These are phyloP conservation scores for Mustela lutreola DNA, from an alignment of 2,113 vertebrate genomes.

Conservation along the genomic window DNA sequence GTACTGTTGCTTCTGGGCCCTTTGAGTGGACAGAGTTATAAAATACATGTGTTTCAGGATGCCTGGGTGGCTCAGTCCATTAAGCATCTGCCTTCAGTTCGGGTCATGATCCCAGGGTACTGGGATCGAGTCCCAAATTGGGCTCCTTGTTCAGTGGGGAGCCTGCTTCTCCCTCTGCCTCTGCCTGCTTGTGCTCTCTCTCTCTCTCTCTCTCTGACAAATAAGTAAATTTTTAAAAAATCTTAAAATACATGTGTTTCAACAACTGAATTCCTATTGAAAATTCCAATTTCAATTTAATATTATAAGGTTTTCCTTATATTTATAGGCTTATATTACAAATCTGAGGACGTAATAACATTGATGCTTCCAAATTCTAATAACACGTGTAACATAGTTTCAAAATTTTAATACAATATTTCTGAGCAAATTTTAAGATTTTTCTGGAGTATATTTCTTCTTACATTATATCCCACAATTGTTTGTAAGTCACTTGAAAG, in stretches of 20 bases:
- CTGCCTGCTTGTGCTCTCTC: no score
- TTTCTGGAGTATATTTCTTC: neutral
- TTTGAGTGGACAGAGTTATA: neutral
- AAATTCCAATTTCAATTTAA: neutral
- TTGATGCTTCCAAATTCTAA: neutral
- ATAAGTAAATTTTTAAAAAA: no score
- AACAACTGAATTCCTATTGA: neutral
- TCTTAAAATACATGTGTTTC: neutral
- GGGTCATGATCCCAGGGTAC: no score
- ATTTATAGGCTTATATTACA: slow-evolving; percentile 12
- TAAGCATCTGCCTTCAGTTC: no score
- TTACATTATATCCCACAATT: neutral
- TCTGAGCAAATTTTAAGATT: neutral
- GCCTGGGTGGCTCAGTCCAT: no score
- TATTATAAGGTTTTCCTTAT: neutral
- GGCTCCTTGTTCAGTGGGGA: no score
- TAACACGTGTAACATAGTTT: neutral
- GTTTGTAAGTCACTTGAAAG: slow-evolving; percentile 5
- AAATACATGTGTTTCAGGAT: neutral
- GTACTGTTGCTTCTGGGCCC: neutral
- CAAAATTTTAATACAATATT: neutral
- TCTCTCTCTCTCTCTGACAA: no score
- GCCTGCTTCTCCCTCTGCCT: no score
- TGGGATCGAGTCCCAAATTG: no score
- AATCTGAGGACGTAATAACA: neutral